phyloP scores from a whole-genome alignment of 2,113 vertebrate genomes.

The Reinhardtius hippoglossoides region DNA sequence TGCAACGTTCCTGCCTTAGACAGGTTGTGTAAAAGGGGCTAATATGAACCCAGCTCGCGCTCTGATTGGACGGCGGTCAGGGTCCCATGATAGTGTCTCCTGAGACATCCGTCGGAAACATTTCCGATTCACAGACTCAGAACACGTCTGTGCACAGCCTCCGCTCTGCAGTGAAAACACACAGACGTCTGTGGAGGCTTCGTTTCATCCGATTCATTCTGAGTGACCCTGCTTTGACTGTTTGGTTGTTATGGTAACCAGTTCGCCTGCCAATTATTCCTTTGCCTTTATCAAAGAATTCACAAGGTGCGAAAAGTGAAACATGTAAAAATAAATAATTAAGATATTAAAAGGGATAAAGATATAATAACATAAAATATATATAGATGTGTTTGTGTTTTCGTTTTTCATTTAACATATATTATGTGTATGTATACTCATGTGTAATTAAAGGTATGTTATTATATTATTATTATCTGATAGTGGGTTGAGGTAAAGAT shows the following conservation, averaged over 20 bases:
- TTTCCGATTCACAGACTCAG: slow-evolving; percentile 1
- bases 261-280: slow-evolving; percentile 14
- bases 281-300: background rate
- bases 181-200: slow-evolving; percentile 24
- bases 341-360: too few species aligned
- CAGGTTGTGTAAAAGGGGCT: background rate
- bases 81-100: background rate
- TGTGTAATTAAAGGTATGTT: too few species aligned
- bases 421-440: too few species aligned
- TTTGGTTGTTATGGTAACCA: slow-evolving; percentile 68
- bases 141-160: background rate
- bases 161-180: slow-evolving; percentile 24
- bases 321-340: too few species aligned
- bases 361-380: background rate
- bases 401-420: too few species aligned
- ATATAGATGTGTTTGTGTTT: slow-evolving; percentile 13
- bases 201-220: slow-evolving; percentile 49
- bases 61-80: slow-evolving; percentile 1
- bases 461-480: background rate
- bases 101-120: background rate
- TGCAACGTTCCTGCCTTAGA: too few species aligned
- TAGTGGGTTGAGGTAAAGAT: background rate
- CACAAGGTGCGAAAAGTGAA: background rate
- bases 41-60: background rate
- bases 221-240: slow-evolving; percentile 52